phyloP scores from a whole-genome alignment of 2,797 vertebrate genomes.

The Sebastes itinus region DNA sequence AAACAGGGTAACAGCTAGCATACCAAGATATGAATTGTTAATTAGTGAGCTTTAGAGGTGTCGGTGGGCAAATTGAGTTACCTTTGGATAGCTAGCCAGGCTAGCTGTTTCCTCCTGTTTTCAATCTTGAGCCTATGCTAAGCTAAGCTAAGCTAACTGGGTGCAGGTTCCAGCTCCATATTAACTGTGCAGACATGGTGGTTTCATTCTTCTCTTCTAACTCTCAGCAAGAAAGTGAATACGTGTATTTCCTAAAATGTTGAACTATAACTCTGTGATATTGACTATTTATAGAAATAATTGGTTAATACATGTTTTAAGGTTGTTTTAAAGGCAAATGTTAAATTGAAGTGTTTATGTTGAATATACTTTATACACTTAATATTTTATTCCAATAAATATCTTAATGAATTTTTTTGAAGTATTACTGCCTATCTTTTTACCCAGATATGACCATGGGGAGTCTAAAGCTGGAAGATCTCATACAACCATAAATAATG shows the following conservation, averaged over 20 bases:
- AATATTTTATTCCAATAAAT: background rate
- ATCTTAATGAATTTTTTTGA: background rate
- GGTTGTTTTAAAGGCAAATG: background rate
- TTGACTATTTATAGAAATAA: background rate
- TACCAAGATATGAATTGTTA: background rate
- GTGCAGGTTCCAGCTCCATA: background rate
- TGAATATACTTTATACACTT: background rate
- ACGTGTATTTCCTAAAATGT: background rate
- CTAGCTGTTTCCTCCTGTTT: too few species aligned
- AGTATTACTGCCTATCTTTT: background rate
- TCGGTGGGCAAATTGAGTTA: background rate
- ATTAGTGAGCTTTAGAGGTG: background rate
- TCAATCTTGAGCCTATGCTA: too few species aligned
- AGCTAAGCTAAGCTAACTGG: background rate
- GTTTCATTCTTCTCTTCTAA: background rate
- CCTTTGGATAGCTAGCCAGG: background rate
- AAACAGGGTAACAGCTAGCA: background rate
- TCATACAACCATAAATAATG: slow-evolving; percentile 5
- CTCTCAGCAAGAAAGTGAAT: background rate
- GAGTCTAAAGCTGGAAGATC: background rate
- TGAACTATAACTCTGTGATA: background rate
- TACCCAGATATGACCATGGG: background rate
- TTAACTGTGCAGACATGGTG: background rate
- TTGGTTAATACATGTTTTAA: background rate
- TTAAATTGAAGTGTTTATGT: background rate